phyloP scores from a whole-genome alignment of 2,113 vertebrate species.

The Erythrocercus mccallii region DNA sequence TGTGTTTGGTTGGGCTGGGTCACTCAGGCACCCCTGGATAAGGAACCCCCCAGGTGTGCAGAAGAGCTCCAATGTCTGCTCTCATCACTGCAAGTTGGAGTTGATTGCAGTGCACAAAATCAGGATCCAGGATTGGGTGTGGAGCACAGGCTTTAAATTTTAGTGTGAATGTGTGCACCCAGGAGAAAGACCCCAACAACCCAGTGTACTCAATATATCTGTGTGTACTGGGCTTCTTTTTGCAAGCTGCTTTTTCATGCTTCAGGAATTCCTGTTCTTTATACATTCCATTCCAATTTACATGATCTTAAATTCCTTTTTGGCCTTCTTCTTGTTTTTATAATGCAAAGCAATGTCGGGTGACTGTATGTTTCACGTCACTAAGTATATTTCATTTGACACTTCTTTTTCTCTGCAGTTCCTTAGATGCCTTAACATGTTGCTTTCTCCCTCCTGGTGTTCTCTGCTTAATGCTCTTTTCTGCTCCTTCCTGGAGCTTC shows the following conservation, averaged over 20 bases:
- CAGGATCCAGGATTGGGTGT: fast-evolving
- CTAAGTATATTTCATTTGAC: constrained; percentile 59
- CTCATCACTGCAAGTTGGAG: not conserved
- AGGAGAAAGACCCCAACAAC: not conserved
- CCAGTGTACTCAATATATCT: not conserved
- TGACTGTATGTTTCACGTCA: constrained; percentile 47
- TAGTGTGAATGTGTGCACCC: not conserved
- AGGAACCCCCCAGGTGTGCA: not conserved
- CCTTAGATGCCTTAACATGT: constrained; percentile 31
- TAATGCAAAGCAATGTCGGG: constrained; percentile 26
- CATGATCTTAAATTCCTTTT: constrained; percentile 47
- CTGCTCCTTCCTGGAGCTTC: constrained; percentile 30
- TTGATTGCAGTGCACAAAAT: not conserved
- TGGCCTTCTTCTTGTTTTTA: constrained; percentile 5
- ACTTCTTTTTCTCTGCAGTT: constrained; percentile 23
- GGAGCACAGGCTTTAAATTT: not conserved
- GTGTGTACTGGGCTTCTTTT: not conserved
- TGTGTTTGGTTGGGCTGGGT: not conserved
- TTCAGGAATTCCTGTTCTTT: constrained; percentile 38
- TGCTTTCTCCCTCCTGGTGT: constrained; percentile 29
- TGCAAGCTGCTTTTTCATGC: constrained; percentile 17
- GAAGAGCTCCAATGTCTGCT: not conserved
- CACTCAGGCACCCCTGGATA: not conserved
- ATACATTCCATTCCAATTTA: constrained; percentile 42
- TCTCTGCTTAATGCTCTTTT: constrained; percentile 54